Conservation (phyloP, 2,797 vertebrate genomes). For the Cephalopachus bancanus region DNA sequence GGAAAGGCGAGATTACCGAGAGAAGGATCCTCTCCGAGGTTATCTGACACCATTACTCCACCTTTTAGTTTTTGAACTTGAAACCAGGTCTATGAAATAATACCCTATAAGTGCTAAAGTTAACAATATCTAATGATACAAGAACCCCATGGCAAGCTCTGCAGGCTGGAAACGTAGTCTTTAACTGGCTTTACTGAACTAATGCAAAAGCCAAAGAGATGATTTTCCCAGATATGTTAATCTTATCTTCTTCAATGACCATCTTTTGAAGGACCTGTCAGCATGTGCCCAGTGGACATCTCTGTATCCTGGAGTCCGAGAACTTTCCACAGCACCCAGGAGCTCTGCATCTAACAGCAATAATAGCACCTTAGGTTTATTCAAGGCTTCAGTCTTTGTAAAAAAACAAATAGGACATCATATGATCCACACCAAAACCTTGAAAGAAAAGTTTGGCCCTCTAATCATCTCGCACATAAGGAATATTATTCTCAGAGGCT, state of each 20-base stretch:
- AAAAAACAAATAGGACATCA: neutral
- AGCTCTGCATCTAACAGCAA: neutral
- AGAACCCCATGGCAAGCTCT: neutral
- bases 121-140: slow-evolving; percentile 30
- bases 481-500: neutral
- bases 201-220: neutral
- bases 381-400: neutral
- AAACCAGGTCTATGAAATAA: slow-evolving; percentile 76
- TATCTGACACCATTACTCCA: slow-evolving; percentile 61
- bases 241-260: neutral
- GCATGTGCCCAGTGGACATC: neutral
- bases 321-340: neutral
- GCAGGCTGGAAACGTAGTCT: slow-evolving; percentile 31
- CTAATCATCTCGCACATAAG: neutral
- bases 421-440: neutral
- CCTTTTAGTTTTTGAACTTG: slow-evolving; percentile 74
- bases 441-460: neutral
- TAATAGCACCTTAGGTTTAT: neutral
- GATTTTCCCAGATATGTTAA: neutral
- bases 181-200: slow-evolving; percentile 3
- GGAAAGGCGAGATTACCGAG: slow-evolving; percentile 78
- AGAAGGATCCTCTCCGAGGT: slow-evolving; percentile 68
- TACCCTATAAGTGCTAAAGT: slow-evolving; percentile 49
- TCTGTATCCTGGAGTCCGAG: neutral
- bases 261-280: neutral